Base-by-base conservation (phyloP, 2,888 invertebrate genomes). In the Drosophila falleni region DNA sequence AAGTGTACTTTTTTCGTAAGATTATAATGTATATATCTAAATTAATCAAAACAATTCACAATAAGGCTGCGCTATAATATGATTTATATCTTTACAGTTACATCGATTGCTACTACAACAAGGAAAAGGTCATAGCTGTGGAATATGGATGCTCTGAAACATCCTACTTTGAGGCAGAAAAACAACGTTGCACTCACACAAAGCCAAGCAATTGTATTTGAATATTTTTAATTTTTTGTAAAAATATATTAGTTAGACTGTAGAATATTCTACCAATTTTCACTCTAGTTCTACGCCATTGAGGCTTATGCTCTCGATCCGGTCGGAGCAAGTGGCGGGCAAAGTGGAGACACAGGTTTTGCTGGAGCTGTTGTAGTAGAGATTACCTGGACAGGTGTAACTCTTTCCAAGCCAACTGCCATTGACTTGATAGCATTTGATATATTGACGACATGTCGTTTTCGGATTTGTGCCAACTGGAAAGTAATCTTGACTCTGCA, bases 311-410 rank as follows among this genome's bases (percentile, higher is more conserved):
- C 73, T 72, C 2, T 55, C 61, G 6, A 78, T 74, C 0, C 67
- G 46, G 4, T 16, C 16, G 5, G 75, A 62, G 55, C 91, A 91
- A 13, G 67, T 80, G 31, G 78, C 46, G 0, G 91, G 91, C 50
- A 76, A 37, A 0, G 54, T 15, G 2, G 53, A 5, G 1, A 70
- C 72, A 47, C 91, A 91, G 3, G 37, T 64, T 4, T 65, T 74
- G 10, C 73, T 73, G 5, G 67, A 23, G 23, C 84, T 79, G 67
- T 74, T 64, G 53, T 80, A 91, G 64, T 80, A 91, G 3, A 87
- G 78, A 4, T 33, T 61, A 3, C 89, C 91, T 0, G 91, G 80
- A 53, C 91, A 91, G 6, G 67, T 72, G 61, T 90, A 91, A 9
- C 67, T 37, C 2, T 72, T 60, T 2, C 91, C 91, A 23, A 5